Evolutionary conservation across 2,113 vertebrate genomes (phyloP).

Genomic region (Hymenochirus boettgeri): DNA sequence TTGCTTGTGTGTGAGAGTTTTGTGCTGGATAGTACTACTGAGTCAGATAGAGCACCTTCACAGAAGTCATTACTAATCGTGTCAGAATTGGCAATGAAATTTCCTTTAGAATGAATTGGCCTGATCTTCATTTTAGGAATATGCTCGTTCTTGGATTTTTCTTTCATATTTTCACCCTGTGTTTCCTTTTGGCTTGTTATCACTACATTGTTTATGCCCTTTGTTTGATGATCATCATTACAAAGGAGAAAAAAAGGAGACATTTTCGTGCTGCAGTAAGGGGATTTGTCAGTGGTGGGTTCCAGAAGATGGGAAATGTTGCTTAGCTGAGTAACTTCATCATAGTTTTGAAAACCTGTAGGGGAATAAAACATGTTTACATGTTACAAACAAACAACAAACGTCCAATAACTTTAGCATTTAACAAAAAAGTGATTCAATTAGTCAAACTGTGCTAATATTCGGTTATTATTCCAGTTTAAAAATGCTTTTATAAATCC

Average conservation of each 20-base stretch:
- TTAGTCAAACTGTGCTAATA: too few relatives aligned
- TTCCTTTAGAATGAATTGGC: neutral
- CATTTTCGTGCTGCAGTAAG: conserved; percentile 17
- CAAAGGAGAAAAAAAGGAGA: conserved; percentile 1
- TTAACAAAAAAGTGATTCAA: too few relatives aligned
- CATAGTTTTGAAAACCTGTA: neutral
- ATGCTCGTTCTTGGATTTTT: neutral
- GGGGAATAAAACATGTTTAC: neutral
- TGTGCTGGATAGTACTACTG: neutral
- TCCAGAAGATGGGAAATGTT: conserved; percentile 17
- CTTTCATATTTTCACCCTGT: neutral
- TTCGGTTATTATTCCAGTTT: too few relatives aligned
- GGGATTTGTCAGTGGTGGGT: neutral
- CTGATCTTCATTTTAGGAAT: neutral
- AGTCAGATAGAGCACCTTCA: neutral
- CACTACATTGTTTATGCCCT: conserved; percentile 2
- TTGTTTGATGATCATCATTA: neutral
- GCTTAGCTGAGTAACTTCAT: conserved; percentile 2
- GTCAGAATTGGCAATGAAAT: neutral
- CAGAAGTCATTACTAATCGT: neutral
- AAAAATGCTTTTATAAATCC: too few relatives aligned
- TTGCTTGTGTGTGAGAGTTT: neutral
- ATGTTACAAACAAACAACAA: too few relatives aligned
- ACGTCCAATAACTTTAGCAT: too few relatives aligned
- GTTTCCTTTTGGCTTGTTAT: neutral